Percentiles rank a stretch among this genome's conserved stretches.
Evolutionary conservation across 2,888 invertebrate species (phyloP).

Genomic region (Drosophila mettleri): DNA sequence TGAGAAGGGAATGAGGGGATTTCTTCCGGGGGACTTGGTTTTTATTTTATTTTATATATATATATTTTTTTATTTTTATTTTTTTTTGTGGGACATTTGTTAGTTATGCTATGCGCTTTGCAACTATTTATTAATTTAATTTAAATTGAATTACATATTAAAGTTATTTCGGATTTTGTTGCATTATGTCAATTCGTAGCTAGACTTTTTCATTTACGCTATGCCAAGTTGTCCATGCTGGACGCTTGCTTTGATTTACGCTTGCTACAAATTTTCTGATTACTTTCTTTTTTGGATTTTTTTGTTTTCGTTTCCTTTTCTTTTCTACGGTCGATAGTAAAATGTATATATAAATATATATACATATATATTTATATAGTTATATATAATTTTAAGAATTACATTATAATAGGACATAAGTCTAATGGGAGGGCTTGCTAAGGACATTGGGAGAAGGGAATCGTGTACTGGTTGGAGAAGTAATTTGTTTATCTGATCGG

Average conservation of each 20-base stretch:
- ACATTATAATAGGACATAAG: slow-evolving; percentile 76
- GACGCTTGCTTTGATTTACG: slow-evolving; percentile 70
- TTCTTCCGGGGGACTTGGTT: slow-evolving; percentile 20
- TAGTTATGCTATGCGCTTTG: slow-evolving; percentile 76
- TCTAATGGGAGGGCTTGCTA: slow-evolving; percentile 69
- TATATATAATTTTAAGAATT: slow-evolving; percentile 78
- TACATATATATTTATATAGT: slow-evolving; percentile 60
- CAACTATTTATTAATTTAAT: slow-evolving; percentile 78
- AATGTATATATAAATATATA: slow-evolving; percentile 73
- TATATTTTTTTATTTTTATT: neutral
- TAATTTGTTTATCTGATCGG: slow-evolving; percentile 22
- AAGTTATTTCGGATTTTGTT: slow-evolving; percentile 51
- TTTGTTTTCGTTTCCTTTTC: slow-evolving; percentile 46
- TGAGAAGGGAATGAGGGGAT: slow-evolving; percentile 41
- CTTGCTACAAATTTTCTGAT: slow-evolving; percentile 67
- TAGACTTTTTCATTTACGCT: slow-evolving; percentile 57
- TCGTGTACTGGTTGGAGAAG: slow-evolving; percentile 23
- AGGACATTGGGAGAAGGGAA: slow-evolving; percentile 32
- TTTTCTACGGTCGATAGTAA: slow-evolving; percentile 75
- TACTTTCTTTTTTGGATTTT: slow-evolving; percentile 28
- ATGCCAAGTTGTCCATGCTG: slow-evolving; percentile 44
- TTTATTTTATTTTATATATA: slow-evolving; percentile 4
- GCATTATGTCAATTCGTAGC: slow-evolving; percentile 60
- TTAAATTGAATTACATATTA: slow-evolving; percentile 77
- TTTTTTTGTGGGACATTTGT: slow-evolving; percentile 38